Evolutionary conservation across 2,888 invertebrate genomes (phyloP).

Genomic region (Clusia tigrina): DNA sequence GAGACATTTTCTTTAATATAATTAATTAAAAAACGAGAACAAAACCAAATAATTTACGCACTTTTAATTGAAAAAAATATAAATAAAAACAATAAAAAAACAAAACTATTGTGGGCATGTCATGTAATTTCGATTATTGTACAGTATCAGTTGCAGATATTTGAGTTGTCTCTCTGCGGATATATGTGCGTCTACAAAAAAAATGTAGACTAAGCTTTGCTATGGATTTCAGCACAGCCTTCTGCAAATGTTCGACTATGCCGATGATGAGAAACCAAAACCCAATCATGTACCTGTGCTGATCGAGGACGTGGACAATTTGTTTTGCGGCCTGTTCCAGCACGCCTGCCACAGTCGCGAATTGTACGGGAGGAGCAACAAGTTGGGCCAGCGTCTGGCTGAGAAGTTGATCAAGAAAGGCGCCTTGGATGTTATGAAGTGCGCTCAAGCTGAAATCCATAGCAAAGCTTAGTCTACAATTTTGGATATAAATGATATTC

Average conservation of each 20-base stretch:
- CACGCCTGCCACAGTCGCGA: slow-evolving; percentile 71
- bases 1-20: too few relatives aligned
- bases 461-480: slow-evolving; percentile 51
- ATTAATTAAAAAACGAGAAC: too few relatives aligned
- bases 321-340: slow-evolving; percentile 73
- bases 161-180: background rate
- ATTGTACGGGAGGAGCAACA: slow-evolving; percentile 74
- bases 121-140: background rate
- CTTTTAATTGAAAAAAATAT: too few relatives aligned
- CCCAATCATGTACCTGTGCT: slow-evolving; percentile 49
- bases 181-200: background rate
- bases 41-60: too few relatives aligned
- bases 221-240: slow-evolving; percentile 62
- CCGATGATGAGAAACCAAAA: slow-evolving; percentile 55
- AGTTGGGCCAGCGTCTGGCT: slow-evolving; percentile 78
- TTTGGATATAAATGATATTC: too few relatives aligned
- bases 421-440: slow-evolving; percentile 81
- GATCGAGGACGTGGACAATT: slow-evolving; percentile 54
- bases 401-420: slow-evolving; percentile 77
- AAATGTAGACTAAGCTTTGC: slow-evolving; percentile 43
- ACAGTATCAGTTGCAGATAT: too few relatives aligned
- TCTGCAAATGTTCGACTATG: slow-evolving; percentile 61
- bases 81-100: too few relatives aligned
- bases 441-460: slow-evolving; percentile 76
- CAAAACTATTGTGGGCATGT: background rate